phyloP scores from a whole-genome alignment of 2,888 invertebrate species.

The Drosophila diplacantha region DNA sequence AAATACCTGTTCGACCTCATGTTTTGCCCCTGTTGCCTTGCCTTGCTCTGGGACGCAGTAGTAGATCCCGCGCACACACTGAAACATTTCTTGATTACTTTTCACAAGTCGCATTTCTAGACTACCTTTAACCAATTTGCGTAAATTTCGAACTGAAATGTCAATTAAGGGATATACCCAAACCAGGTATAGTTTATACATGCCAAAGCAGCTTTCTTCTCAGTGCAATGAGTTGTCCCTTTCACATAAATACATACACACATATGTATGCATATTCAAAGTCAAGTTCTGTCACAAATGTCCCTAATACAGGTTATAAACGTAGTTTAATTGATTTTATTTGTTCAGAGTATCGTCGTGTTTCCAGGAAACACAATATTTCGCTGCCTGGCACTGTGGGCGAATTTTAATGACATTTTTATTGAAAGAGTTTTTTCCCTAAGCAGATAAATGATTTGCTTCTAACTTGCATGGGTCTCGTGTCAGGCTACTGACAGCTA shows the following conservation, averaged over 20 bases:
- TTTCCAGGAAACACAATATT: conserved; percentile 16
- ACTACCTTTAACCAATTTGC: neutral
- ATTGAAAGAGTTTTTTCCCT: neutral
- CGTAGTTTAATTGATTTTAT: conserved; percentile 19
- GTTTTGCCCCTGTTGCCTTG: conserved; percentile 2
- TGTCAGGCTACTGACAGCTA: too few relatives aligned
- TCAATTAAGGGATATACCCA: neutral
- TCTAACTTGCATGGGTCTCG: conserved; percentile 9
- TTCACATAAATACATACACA: neutral
- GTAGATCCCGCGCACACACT: neutral
- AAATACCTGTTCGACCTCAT: conserved; percentile 54
- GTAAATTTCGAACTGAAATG: neutral
- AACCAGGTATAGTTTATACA: neutral
- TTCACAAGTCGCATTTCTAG: neutral
- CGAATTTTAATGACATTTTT: neutral
- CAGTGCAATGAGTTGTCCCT: neutral
- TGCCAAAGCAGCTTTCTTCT: too few relatives aligned
- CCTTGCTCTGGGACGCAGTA: too few relatives aligned
- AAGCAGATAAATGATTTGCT: too few relatives aligned
- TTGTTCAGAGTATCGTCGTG: neutral
- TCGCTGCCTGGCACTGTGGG: conserved; percentile 18
- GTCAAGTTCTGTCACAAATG: conserved; percentile 11
- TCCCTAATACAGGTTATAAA: conserved; percentile 8
- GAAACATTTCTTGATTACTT: neutral
- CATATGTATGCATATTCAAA: conserved; percentile 3